A percentile compares a stretch with the other conserved stretches of the same genome.
Evolutionary conservation across 2,113 vertebrate species (phyloP).

Genomic region (Anser brachyrhynchus): DNA sequence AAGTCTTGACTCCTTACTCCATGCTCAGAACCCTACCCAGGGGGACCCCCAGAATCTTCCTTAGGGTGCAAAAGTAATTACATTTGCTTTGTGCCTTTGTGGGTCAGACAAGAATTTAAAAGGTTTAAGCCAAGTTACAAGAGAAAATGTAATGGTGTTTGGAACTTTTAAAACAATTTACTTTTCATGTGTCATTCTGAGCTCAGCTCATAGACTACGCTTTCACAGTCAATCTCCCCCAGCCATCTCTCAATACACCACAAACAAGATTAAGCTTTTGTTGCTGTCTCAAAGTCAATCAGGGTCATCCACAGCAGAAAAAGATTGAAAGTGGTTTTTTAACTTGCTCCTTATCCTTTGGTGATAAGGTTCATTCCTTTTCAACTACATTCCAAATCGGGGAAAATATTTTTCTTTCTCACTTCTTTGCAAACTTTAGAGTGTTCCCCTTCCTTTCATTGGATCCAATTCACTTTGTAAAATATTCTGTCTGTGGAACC

Average conservation of each 20-base stretch:
- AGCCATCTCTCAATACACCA: slow-evolving; percentile 62
- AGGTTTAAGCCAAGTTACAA: slow-evolving; percentile 48
- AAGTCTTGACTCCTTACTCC: not conserved
- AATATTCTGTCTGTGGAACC: not conserved
- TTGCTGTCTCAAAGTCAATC: slow-evolving; percentile 66
- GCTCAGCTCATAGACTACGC: slow-evolving; percentile 21
- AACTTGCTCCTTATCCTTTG: slow-evolving; percentile 19
- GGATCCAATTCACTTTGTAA: not conserved
- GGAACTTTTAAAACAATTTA: slow-evolving; percentile 62
- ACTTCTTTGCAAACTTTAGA: not conserved
- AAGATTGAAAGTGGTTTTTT: slow-evolving; percentile 33
- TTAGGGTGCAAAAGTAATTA: not conserved
- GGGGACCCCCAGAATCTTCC: not conserved
- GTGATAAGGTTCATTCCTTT: slow-evolving; percentile 37
- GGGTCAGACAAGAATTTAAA: not conserved
- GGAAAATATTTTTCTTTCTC: not conserved
- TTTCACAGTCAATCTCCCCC: slow-evolving; percentile 55
- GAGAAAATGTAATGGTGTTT: slow-evolving; percentile 18
- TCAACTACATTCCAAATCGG: not conserved
- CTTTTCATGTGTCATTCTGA: not conserved
- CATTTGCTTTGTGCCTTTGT: not conserved
- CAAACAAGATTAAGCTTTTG: slow-evolving; percentile 69
- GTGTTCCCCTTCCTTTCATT: not conserved
- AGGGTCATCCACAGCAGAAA: slow-evolving; percentile 45
- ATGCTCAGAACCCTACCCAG: not conserved